These are phyloP conservation scores for Passer montanus DNA, from an alignment of 2,113 vertebrate genomes.

Conservation along the genomic window DNA sequence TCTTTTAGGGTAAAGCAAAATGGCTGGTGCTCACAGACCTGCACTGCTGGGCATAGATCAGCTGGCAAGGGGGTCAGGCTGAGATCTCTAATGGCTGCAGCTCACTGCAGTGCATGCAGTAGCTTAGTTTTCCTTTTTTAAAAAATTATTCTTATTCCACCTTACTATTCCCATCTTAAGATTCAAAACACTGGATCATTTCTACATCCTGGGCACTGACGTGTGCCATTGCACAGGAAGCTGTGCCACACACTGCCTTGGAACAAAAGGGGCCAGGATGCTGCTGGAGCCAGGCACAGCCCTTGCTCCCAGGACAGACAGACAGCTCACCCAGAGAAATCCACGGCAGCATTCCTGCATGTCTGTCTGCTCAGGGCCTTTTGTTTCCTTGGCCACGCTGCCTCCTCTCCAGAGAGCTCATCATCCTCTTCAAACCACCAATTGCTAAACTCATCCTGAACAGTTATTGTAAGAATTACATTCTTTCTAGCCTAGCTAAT, in stretches of 20 bases:
- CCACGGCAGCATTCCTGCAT: rapidly evolving
- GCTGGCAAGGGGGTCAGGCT: not conserved
- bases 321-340: not conserved
- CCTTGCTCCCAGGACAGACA: not conserved
- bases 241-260: rapidly evolving
- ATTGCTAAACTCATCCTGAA: not conserved
- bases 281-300: not conserved
- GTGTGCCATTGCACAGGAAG: not conserved
- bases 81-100: not conserved
- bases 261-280: not conserved
- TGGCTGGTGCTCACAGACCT: not conserved
- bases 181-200: not conserved
- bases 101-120: not conserved
- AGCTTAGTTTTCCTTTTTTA: not conserved
- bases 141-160: not conserved
- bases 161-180: not conserved
- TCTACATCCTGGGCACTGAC: not conserved
- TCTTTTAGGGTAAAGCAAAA: not conserved
- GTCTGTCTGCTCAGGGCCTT: not conserved
- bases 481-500: not conserved
- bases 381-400: not conserved
- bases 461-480: not conserved
- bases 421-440: not conserved
- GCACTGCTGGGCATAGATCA: not conserved
- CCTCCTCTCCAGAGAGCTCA: not conserved